A percentile compares a stretch with the other conserved stretches of the same genome.
phyloP scores from a whole-genome alignment of 1,140 invertebrate species.

The Samia ricini region DNA sequence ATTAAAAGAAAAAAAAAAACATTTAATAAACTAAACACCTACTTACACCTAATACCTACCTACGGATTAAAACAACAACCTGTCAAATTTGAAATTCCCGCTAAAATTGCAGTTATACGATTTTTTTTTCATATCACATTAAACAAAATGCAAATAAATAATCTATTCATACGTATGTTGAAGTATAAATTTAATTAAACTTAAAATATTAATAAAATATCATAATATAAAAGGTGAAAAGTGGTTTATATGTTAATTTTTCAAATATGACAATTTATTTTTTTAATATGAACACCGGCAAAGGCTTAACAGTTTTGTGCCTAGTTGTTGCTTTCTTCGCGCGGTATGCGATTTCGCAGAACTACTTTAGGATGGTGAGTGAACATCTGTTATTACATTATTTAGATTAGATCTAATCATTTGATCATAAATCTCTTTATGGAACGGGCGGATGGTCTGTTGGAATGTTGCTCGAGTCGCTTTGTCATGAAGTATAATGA shows the following conservation, averaged over 20 bases:
- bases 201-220: not conserved
- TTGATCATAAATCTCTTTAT: conserved; percentile 1
- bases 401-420: conserved; percentile 7
- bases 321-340: conserved; percentile 63
- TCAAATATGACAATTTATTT: conserved; percentile 9
- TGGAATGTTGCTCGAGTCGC: not conserved
- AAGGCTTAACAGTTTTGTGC: conserved; percentile 22
- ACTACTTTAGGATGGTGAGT: conserved; percentile 66
- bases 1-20: not conserved
- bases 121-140: not conserved
- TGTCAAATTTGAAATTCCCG: conserved; percentile 12
- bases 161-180: not conserved
- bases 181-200: not conserved
- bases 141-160: not conserved
- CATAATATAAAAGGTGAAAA: not conserved
- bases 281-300: conserved; percentile 42
- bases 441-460: not conserved
- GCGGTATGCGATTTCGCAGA: conserved; percentile 49
- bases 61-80: conserved; percentile 16
- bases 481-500: not conserved
- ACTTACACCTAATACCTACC: not conserved
- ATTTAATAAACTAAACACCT: no score
- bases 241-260: not conserved
- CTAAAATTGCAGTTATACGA: not conserved
- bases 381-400: conserved; percentile 23